Percentiles rank a stretch among this genome's conserved stretches.
phyloP scores from a whole-genome alignment of 2,888 invertebrate genomes.

The Gymnoscelis rufifasciata region DNA sequence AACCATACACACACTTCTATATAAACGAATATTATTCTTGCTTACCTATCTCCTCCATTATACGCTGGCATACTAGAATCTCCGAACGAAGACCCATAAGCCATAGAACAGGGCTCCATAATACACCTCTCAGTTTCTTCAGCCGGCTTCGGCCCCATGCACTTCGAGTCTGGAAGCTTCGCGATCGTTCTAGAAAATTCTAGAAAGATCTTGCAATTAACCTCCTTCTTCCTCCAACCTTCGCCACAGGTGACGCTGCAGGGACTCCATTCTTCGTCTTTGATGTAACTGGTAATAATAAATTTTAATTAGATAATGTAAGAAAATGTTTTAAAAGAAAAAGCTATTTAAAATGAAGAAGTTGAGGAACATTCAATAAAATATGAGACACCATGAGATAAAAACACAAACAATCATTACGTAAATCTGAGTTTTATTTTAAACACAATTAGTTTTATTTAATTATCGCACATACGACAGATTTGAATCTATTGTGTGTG shows the following conservation, averaged over 20 bases:
- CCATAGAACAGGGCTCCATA: slow-evolving; percentile 86
- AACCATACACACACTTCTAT: no score
- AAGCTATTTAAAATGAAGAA: no score
- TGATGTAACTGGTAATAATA: slow-evolving; percentile 85
- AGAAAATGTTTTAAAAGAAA: background rate
- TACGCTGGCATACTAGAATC: slow-evolving; percentile 68
- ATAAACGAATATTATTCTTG: no score
- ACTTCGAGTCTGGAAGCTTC: slow-evolving; percentile 91
- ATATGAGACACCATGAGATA: no score
- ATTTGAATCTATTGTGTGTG: no score
- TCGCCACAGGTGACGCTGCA: slow-evolving; percentile 96
- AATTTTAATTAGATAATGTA: background rate
- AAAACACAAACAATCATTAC: no score
- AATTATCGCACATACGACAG: no score
- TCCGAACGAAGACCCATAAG: slow-evolving; percentile 76
- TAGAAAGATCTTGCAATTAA: slow-evolving; percentile 96
- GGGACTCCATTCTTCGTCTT: slow-evolving; percentile 92
- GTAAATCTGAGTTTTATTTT: no score
- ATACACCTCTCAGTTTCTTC: slow-evolving; percentile 90
- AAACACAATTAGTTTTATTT: no score
- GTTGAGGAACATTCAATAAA: no score
- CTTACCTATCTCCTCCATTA: slow-evolving; percentile 62
- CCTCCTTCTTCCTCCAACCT: slow-evolving; percentile 90
- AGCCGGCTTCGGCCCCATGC: slow-evolving; percentile 90
- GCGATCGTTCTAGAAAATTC: slow-evolving; percentile 94